These are phyloP conservation scores for Eustalomyia histrio DNA, from an alignment of 2,888 invertebrate species.

Conservation along the genomic window DNA sequence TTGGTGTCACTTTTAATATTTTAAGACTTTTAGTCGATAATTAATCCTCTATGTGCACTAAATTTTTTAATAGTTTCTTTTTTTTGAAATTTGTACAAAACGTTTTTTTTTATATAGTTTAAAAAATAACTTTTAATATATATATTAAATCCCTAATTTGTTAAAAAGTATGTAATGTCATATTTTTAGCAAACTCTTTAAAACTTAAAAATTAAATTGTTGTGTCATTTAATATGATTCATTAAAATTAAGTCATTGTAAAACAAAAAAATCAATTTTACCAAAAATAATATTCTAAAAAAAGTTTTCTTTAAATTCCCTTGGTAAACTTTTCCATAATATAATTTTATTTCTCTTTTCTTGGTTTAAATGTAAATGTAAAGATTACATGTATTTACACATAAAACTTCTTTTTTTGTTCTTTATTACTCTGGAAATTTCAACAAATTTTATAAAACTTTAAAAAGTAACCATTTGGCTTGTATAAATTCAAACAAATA, in stretches of 20 bases:
- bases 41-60: slow-evolving; percentile 43
- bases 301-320: not conserved
- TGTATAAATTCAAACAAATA: slow-evolving; percentile 27
- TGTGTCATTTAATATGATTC: not conserved
- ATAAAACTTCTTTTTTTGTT: not conserved
- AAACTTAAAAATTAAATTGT: not conserved
- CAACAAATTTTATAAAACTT: not conserved
- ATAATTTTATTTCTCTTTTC: not conserved
- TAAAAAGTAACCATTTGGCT: slow-evolving; percentile 35
- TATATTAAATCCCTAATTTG: too few species aligned
- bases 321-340: not conserved
- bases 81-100: too few species aligned
- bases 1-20: slow-evolving; percentile 35
- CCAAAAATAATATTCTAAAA: slow-evolving; percentile 1
- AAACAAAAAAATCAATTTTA: not conserved
- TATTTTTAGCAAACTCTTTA: too few species aligned
- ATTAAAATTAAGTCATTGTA: slow-evolving; percentile 10
- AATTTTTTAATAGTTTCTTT: not conserved
- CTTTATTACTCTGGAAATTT: not conserved
- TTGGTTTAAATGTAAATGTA: slow-evolving; percentile 3
- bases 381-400: not conserved
- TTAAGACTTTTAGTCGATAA: slow-evolving; percentile 45
- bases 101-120: too few species aligned
- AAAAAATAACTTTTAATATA: too few species aligned
- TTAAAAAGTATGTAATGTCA: too few species aligned